phyloP scores from a whole-genome alignment of 2,797 vertebrate genomes.

The Malurus splendens region DNA sequence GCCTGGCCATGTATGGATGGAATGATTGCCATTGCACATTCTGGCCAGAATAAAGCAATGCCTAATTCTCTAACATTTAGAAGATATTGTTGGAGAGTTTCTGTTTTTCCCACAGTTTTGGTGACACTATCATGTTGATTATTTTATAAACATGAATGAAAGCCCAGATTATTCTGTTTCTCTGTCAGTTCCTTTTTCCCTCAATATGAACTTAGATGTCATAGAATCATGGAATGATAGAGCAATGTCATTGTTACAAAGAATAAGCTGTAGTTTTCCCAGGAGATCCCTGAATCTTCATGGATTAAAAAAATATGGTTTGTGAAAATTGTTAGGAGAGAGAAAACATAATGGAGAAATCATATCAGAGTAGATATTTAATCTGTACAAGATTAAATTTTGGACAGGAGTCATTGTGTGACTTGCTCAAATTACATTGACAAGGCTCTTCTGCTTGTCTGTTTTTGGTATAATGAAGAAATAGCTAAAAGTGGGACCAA shows the following conservation, averaged over 20 bases:
- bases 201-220: not conserved
- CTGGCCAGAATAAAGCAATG: not conserved
- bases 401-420: not conserved
- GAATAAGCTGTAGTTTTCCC: accelerated
- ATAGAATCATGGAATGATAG: not conserved
- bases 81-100: not conserved
- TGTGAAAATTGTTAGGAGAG: not conserved
- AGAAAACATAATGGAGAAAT: not conserved
- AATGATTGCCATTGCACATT: not conserved
- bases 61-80: not conserved
- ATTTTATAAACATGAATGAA: not conserved
- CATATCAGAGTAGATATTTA: not conserved
- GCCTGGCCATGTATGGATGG: not conserved
- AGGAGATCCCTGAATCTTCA: not conserved
- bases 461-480: not conserved
- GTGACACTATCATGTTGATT: not conserved
- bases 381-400: not conserved
- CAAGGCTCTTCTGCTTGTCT: not conserved
- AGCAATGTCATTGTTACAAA: not conserved
- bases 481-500: not conserved
- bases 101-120: not conserved
- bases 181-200: not conserved
- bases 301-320: not conserved
- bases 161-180: not conserved
- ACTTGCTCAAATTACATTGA: not conserved